These are phyloP conservation scores for Malacoctenus gilli DNA, from an alignment of 2,797 vertebrate genomes.

Conservation along the genomic window DNA sequence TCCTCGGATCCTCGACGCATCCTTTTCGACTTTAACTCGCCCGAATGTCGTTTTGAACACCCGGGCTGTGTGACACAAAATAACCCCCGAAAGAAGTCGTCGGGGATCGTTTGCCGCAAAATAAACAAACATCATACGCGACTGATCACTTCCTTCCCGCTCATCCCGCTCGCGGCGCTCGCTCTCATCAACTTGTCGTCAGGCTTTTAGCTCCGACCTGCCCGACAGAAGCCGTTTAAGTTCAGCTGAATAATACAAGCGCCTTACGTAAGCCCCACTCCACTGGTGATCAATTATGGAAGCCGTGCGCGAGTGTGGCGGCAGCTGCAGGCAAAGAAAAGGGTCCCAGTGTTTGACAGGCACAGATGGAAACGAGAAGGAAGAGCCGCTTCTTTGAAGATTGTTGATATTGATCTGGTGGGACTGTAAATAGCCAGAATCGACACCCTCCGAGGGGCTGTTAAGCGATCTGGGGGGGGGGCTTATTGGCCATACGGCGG, in stretches of 20 bases:
- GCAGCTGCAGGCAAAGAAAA: slow-evolving; percentile 60
- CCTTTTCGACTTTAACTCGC: too few species aligned
- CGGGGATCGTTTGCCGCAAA: too few species aligned
- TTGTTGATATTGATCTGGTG: slow-evolving; percentile 65
- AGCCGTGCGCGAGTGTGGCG: slow-evolving; percentile 54
- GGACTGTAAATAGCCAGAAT: slow-evolving; percentile 67
- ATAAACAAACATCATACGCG: slow-evolving; percentile 32
- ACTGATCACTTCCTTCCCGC: slow-evolving; percentile 16
- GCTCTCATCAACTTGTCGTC: slow-evolving; percentile 58
- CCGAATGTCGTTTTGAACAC: too few species aligned
- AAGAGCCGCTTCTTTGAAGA: slow-evolving; percentile 54
- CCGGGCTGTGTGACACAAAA: too few species aligned
- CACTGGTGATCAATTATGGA: slow-evolving; percentile 78
- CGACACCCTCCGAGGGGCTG: slow-evolving; percentile 46
- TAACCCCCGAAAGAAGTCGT: too few species aligned
- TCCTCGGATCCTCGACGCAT: too few species aligned
- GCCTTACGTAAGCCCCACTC: slow-evolving; percentile 73
- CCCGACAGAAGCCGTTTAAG: slow-evolving; percentile 64
- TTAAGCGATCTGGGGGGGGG: slow-evolving; percentile 45
- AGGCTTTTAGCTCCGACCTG: slow-evolving; percentile 54
- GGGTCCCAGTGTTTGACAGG: slow-evolving; percentile 65
- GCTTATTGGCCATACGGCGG: slow-evolving; percentile 55
- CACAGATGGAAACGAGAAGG: slow-evolving; percentile 57
- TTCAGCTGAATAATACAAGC: slow-evolving; percentile 73
- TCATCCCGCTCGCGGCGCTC: slow-evolving; percentile 16